Percentiles rank a stretch among this genome's conserved stretches.
Conservation (phyloP, 2,888 invertebrate genomes). For the Thera britannica region DNA sequence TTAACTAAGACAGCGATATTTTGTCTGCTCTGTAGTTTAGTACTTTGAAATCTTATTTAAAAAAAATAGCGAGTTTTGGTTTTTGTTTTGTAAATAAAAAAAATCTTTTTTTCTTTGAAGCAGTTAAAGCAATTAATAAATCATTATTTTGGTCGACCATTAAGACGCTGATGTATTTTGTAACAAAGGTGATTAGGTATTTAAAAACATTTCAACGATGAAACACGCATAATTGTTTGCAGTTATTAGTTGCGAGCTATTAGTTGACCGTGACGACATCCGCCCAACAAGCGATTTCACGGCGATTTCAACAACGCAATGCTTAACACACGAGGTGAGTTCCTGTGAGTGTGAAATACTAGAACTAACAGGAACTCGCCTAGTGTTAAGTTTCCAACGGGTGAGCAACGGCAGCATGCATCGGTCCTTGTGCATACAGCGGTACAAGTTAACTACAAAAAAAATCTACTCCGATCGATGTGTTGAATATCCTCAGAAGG, state of each 20-base stretch:
- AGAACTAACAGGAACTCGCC: constrained; percentile 24
- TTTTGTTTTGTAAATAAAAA: no score
- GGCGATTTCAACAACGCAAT: constrained; percentile 33
- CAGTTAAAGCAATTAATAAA: background rate
- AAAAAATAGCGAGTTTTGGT: no score
- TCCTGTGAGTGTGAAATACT: constrained; percentile 2
- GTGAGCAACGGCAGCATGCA: background rate
- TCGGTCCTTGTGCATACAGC: no score
- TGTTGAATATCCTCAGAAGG: no score
- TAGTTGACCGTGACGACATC: constrained; percentile 43
- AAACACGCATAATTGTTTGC: constrained; percentile 20
- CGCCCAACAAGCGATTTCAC: constrained; percentile 36
- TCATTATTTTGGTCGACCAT: background rate
- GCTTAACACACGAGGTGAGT: no score
- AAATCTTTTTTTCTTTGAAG: no score
- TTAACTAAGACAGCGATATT: no score
- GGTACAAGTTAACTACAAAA: no score
- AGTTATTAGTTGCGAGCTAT: constrained; percentile 17
- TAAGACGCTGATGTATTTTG: background rate
- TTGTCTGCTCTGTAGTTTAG: no score
- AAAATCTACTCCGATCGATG: no score
- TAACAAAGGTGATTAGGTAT: background rate
- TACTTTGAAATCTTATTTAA: no score
- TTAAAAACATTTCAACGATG: constrained; percentile 13
- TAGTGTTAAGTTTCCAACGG: constrained; percentile 10